These are phyloP conservation scores for Prosapia bicincta DNA, from an alignment of 2,888 invertebrate species.

Conservation along the genomic window DNA sequence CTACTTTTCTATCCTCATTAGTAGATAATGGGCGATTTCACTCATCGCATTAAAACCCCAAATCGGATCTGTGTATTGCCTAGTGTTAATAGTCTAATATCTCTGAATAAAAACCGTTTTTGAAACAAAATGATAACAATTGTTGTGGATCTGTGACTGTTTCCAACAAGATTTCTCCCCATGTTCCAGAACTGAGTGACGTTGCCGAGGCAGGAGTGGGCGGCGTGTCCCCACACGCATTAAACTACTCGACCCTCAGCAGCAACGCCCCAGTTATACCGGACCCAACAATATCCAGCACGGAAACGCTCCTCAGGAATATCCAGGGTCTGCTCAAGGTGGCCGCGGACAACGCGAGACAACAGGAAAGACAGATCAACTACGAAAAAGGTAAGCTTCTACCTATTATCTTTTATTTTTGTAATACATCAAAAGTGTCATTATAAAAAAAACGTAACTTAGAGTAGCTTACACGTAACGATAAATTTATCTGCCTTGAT, in stretches of 20 bases:
- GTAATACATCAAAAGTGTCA: conserved; percentile 3
- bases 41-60: too few species aligned
- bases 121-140: too few species aligned
- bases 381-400: conserved; percentile 90
- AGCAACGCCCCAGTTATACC: conserved; percentile 55
- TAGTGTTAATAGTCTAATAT: too few species aligned
- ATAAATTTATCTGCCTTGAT: background rate
- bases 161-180: too few species aligned
- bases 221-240: conserved; percentile 57
- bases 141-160: too few species aligned
- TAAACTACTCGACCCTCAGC: conserved; percentile 65
- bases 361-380: conserved; percentile 93
- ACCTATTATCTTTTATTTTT: background rate
- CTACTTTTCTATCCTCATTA: too few species aligned
- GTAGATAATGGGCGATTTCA: too few species aligned
- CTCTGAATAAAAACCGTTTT: too few species aligned
- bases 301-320: conserved; percentile 90
- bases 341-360: conserved; percentile 95
- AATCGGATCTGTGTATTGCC: too few species aligned
- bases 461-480: conserved; percentile 14
- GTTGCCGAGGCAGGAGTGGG: conserved; percentile 53
- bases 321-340: conserved; percentile 95
- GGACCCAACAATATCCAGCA: conserved; percentile 69
- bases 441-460: too few species aligned
- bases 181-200: conserved; percentile 68